Evolutionary conservation across 2,797 vertebrate genomes (phyloP), one percentile per base, ranked within the genome.

Genomic region (Varecia variegata): DNA sequence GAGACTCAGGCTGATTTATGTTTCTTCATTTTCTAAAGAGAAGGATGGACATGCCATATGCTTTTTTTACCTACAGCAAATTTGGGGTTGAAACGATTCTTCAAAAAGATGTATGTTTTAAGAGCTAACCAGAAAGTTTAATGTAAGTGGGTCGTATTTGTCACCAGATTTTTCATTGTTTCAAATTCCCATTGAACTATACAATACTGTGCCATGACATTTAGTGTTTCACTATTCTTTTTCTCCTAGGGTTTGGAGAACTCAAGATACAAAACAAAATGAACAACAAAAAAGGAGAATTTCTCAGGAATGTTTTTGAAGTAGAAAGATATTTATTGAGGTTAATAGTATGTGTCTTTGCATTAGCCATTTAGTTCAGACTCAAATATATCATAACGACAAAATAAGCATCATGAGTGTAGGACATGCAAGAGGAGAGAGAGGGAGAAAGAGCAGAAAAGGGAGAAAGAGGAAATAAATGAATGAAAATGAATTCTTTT

Each of bases 11-110:
- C 25, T 90, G 80, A 83, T 87, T 83, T 56, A 32, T 65, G 32
- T 94, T 90, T 85, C 54, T 94, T 95, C n/a, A 88, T 96, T 96
- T 97, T 94, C 73, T 88, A 76, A 83, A 67, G 58, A 70, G 79
- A 83, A 93, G 50, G 30, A 74, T 91, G 38, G 27, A 47, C 13
- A 4, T 6, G 40, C 65, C 30, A 14, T 84, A 62, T 30, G 1
- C 1, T 45, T 47, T 87, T 87, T 92, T 89, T 86, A 71, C 52
- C 90, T 90, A 60, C n/a, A 74, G 74, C 4, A 14, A 60, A 45
- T 94, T 88, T 86, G 13, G 40, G 32, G 17, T 60, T 85, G 84
- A 87, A 93, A 91, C 11, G 79, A 58, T 94, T 86, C 74, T 96
- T 96, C 56, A 67, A 70, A 95, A 62, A 94, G 82, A 91, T 58